phyloP scores from a whole-genome alignment of 2,888 invertebrate species.

The Baccha elongata region DNA sequence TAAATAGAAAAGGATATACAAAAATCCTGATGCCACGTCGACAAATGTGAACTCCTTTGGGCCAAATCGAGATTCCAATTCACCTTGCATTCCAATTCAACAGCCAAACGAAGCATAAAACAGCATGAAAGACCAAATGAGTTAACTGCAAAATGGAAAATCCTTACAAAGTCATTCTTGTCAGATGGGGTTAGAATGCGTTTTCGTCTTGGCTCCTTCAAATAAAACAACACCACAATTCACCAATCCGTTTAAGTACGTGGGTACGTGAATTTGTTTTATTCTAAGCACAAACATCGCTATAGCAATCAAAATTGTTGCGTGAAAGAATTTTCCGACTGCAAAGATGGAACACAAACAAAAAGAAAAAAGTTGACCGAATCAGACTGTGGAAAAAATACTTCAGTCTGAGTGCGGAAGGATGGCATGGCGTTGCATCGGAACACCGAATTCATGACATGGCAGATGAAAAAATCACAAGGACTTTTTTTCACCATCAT shows the following conservation, averaged over 20 bases:
- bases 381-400: conserved; percentile 2
- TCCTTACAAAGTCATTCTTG: conserved; percentile 22
- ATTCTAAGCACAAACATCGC: conserved; percentile 12
- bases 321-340: conserved; percentile 19
- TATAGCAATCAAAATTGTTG: conserved; percentile 31
- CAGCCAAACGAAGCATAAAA: neutral
- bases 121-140: conserved; percentile 32
- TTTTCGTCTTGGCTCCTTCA: neutral
- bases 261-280: conserved; percentile 16
- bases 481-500: neutral
- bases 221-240: conserved; percentile 6
- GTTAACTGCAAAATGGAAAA: conserved; percentile 46
- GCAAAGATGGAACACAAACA: neutral
- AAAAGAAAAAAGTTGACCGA: conserved; percentile 25
- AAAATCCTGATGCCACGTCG: conserved; percentile 36
- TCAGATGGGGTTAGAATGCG: conserved; percentile 17
- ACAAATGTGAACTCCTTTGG: conserved; percentile 19
- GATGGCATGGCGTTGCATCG: conserved; percentile 6
- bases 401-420: conserved; percentile 12
- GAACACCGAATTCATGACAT: neutral
- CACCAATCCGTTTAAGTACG: conserved; percentile 17
- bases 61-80: conserved; percentile 45
- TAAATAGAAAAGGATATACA: neutral
- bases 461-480: conserved; percentile 7
- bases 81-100: conserved; percentile 38